Conservation (phyloP, 2,888 invertebrate genomes). For the Urechis unicinctus region DNA sequence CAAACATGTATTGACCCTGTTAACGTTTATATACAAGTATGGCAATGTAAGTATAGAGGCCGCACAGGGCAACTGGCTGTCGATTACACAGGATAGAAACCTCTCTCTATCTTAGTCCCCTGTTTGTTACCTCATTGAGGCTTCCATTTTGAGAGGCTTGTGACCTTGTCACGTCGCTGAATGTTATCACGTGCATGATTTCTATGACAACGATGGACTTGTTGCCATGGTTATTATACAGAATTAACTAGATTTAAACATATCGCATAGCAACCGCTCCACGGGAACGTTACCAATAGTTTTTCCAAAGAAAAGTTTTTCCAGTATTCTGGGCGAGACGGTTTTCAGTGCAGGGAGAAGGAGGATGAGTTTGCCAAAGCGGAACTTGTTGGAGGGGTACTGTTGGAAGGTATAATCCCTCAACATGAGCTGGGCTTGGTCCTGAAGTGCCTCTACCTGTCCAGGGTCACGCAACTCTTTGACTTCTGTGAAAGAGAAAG, state of each 20-base stretch:
- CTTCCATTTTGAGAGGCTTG: too few relatives aligned
- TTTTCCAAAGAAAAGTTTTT: conserved; percentile 70
- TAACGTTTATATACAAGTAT: too few relatives aligned
- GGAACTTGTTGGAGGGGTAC: conserved; percentile 49
- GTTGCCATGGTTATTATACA: too few relatives aligned
- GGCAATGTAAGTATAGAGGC: too few relatives aligned
- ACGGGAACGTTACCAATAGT: conserved; percentile 69
- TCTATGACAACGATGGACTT: too few relatives aligned
- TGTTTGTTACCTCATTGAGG: too few relatives aligned
- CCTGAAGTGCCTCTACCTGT: conserved; percentile 62
- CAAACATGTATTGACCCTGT: too few relatives aligned
- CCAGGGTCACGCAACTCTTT: conserved; percentile 60
- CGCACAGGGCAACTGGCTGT: too few relatives aligned
- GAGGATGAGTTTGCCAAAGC: conserved; percentile 70
- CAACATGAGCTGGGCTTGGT: conserved; percentile 71
- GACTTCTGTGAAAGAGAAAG: conserved; percentile 53
- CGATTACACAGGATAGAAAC: too few relatives aligned
- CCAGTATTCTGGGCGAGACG: conserved; percentile 56
- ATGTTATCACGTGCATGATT: too few relatives aligned
- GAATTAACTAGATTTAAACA: conserved; percentile 55
- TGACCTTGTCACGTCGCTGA: too few relatives aligned
- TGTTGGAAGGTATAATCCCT: conserved; percentile 59
- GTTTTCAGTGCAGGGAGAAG: conserved; percentile 62
- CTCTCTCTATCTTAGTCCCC: too few relatives aligned
- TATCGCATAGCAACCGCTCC: conserved; percentile 63